phyloP scores from a whole-genome alignment of 2,797 vertebrate species.

The Lutjanus campechanus region DNA sequence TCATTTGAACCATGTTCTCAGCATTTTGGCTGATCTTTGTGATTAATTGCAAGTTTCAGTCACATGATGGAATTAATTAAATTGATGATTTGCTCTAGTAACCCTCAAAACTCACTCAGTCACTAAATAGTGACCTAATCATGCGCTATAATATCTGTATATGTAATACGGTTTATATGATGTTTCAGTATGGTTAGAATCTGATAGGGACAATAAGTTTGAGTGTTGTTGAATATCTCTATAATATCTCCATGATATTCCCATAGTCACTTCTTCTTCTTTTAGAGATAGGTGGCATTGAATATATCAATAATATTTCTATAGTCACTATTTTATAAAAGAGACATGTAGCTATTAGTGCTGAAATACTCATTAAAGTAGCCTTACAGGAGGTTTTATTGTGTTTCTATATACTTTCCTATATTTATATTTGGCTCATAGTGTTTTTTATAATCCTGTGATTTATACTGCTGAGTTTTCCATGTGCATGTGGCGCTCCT shows the following conservation, averaged over 20 bases:
- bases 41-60: neutral
- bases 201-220: neutral
- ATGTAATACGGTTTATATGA: neutral
- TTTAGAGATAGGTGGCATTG: neutral
- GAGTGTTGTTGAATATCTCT: neutral
- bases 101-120: too few species aligned
- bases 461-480: neutral
- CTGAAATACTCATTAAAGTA: neutral
- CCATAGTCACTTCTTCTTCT: neutral
- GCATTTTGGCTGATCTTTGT: neutral
- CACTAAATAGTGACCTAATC: neutral
- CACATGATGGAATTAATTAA: neutral
- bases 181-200: neutral
- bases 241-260: neutral
- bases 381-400: neutral
- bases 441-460: fast-evolving
- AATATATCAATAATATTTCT: too few species aligned
- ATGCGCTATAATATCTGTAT: neutral
- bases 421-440: fast-evolving
- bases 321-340: too few species aligned
- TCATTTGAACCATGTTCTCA: too few species aligned
- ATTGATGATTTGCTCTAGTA: neutral
- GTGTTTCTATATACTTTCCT: neutral
- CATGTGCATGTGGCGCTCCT: neutral
- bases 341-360: too few species aligned